Evolutionary conservation across 1,140 invertebrate species (phyloP), one percentile per base, ranked within the genome.

Genomic region (Heliconius eleuchia): DNA sequence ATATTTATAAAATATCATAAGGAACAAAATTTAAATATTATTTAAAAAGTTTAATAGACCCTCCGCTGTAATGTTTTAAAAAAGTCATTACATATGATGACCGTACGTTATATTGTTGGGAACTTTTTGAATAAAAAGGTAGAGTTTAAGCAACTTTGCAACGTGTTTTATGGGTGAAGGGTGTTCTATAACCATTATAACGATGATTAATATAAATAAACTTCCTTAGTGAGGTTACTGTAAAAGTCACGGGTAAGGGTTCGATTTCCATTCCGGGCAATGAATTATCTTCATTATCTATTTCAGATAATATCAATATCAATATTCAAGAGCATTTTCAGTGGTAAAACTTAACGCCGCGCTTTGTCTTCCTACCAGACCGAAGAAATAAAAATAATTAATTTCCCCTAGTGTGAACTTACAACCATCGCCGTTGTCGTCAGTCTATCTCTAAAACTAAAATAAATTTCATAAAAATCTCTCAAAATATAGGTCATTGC

Each of bases 21-120:
- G 55, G n/a, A 57, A 23, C 55, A 55, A 55, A n/a, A n/a, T n/a
- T n/a, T n/a, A n/a, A n/a, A n/a, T n/a, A n/a, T n/a, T 57, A 57
- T 57, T 27, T 16, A 23, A 66, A 66, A 66, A 66, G 60, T 66
- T 66, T 66, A 16, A 66, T 66, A 27, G 9, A 27, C 23, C 23
- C n/a, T 57, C 55, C 23, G 60, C 23, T 66, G 23, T 27, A 66
- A 66, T 66, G 60, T 66, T 16, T 27, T 66, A 30, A 66, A 66
- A 66, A 66, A 66, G 27, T 66, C 23, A 66, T 66, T 66, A 66
- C 60, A 66, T 66, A 11, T 66, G 60, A 66, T 66, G 60, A 66
- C 60, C 60, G 60, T 66, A 30, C 27, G 60, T 66, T 66, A 66
- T 5, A 66, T 66, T 66, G 60, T 66, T 27, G 3, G 23, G 9